phyloP scores from a whole-genome alignment of 2,888 invertebrate genomes.

The Hylaea fasciaria region DNA sequence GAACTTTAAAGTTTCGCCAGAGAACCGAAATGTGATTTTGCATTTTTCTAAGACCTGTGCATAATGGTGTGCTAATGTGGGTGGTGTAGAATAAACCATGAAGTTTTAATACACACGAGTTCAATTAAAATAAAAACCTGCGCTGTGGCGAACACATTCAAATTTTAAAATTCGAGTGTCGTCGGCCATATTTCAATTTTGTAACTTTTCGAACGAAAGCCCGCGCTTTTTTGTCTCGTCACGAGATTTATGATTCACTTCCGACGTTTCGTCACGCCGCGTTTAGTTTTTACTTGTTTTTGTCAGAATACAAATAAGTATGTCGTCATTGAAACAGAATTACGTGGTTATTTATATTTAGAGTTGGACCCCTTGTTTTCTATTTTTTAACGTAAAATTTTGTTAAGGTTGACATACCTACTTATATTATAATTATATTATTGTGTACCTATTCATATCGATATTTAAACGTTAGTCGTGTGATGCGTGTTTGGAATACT shows the following conservation, averaged over 20 bases:
- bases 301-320: constrained; percentile 39
- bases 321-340: constrained; percentile 48
- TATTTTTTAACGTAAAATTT: not conserved
- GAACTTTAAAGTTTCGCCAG: too few species aligned
- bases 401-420: not conserved
- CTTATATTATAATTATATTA: too few species aligned
- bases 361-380: not conserved
- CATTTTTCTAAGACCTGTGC: too few species aligned
- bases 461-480: not conserved
- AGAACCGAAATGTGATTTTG: too few species aligned
- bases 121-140: too few species aligned
- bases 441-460: too few species aligned
- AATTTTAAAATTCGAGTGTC: constrained; percentile 40
- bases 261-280: constrained; percentile 55
- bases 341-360: constrained; percentile 25
- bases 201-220: constrained; percentile 37
- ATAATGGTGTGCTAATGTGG: too few species aligned
- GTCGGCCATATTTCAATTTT: constrained; percentile 48
- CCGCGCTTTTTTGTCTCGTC: constrained; percentile 59
- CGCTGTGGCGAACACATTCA: constrained; percentile 39
- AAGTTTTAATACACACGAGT: too few species aligned
- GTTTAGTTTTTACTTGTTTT: constrained; percentile 46
- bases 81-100: too few species aligned
- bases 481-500: not conserved
- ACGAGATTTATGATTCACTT: constrained; percentile 66